Percentiles rank a stretch among this genome's conserved stretches.
phyloP scores from a whole-genome alignment of 1,140 invertebrate genomes.

The Micrasema minimum region DNA sequence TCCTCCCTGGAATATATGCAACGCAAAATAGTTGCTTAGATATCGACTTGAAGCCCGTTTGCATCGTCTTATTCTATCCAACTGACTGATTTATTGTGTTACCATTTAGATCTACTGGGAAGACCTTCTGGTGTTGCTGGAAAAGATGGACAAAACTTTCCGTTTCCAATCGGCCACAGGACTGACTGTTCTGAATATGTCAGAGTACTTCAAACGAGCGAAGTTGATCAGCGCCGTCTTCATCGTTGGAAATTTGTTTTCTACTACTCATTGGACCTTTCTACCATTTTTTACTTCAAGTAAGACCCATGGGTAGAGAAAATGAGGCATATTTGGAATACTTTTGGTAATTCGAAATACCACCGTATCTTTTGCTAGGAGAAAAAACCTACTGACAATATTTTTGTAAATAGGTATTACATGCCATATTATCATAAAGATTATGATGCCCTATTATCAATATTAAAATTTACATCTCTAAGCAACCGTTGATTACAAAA shows the following conservation, averaged over 20 bases:
- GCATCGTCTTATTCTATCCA: background rate
- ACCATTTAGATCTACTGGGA: constrained; percentile 32
- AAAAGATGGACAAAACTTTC: constrained; percentile 37
- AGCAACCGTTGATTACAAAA: too few species aligned
- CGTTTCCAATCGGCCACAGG: constrained; percentile 41
- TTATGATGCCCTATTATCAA: too few species aligned
- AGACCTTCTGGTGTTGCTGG: constrained; percentile 17
- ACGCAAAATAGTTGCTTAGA: background rate
- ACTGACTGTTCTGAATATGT: constrained; percentile 45
- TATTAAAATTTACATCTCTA: too few species aligned
- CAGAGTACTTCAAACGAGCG: constrained; percentile 37
- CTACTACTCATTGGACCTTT: constrained; percentile 38
- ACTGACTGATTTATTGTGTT: background rate
- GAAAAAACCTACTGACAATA: too few species aligned
- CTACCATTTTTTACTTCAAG: constrained; percentile 29
- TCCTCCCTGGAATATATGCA: background rate
- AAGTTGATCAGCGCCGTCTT: constrained; percentile 40
- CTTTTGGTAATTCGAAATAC: too few species aligned
- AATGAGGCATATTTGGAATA: too few species aligned
- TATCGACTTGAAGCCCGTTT: background rate
- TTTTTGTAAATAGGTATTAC: too few species aligned
- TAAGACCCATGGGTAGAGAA: background rate
- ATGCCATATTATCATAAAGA: too few species aligned
- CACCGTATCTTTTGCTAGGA: too few species aligned
- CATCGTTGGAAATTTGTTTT: constrained; percentile 19